phyloP scores from a whole-genome alignment of 2,113 vertebrate genomes.

The Forbesichthys agassizii region DNA sequence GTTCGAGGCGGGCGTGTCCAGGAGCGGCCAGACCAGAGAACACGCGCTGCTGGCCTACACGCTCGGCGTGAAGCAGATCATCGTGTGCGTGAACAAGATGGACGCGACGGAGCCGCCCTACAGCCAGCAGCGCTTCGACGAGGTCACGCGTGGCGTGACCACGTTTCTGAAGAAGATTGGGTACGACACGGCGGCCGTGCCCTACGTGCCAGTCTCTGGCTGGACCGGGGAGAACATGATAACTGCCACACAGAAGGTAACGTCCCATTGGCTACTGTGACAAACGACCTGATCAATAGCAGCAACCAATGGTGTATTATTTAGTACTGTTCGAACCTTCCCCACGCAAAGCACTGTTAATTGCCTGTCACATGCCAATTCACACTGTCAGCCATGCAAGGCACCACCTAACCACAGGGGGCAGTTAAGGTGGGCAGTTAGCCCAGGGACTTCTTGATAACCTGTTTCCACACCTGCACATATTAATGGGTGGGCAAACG shows the following conservation, averaged over 20 bases:
- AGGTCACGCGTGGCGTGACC: conserved; percentile 73
- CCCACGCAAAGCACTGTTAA: too few species aligned
- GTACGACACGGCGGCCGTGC: conserved; percentile 66
- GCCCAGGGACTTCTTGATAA: too few species aligned
- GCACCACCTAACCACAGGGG: too few species aligned
- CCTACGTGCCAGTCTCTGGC: conserved; percentile 78
- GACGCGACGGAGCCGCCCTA: conserved; percentile 79
- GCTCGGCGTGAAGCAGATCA: conserved; percentile 80
- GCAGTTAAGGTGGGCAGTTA: too few species aligned
- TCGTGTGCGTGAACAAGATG: conserved; percentile 85
- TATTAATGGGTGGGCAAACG: too few species aligned
- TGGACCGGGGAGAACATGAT: conserved; percentile 83
- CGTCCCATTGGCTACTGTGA: too few species aligned
- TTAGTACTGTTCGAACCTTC: too few species aligned
- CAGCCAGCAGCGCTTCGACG: conserved; percentile 76
- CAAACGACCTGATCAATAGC: too few species aligned
- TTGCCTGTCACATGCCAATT: too few species aligned
- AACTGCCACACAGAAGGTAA: conserved; percentile 74
- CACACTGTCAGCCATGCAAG: too few species aligned
- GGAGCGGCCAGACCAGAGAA: conserved; percentile 79
- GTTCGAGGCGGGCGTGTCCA: conserved; percentile 77
- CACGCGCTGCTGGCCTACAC: conserved; percentile 79
- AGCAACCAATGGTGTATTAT: too few species aligned
- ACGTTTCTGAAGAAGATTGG: conserved; percentile 81
- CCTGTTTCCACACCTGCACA: too few species aligned